Evolutionary conservation across 2,113 vertebrate species (phyloP), one percentile per base, ranked within the genome.

Genomic region (Corythornis cristatus): DNA sequence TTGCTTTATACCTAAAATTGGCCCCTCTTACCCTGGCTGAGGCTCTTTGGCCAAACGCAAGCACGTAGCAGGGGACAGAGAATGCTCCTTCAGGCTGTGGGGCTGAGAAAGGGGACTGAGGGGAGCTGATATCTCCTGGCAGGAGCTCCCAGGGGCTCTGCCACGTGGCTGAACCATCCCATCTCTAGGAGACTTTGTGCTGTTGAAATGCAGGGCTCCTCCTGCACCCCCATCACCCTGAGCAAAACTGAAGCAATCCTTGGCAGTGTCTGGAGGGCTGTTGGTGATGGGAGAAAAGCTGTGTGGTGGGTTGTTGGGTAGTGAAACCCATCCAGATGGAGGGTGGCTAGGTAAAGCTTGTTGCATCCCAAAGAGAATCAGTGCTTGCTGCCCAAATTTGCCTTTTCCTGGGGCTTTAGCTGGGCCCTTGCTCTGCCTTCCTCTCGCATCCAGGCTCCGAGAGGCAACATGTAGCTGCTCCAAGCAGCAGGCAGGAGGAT

Each of bases 251-350:
- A 9, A 29, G 35, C 31, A 56, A 12, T 19, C 23, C 14, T 15
- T 54, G 25, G 54, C 15, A 60, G 40, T 5, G 9, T 9, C 3
- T 33, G 29, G 20, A 17, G 46, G 37, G 57, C 50, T 58, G 23
- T 5, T 53, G 8, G 48, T 33, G 68, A 16, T 31, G 31, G 42
- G 37, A 31, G 43, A 31, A 60, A 40, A 25, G 8, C 70, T 37
- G 21, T 0, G 0, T 20, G 56, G 83, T 16, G 3, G 1, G 83
- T 16, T 3, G 1, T 16, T 16, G 40, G 0, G 0, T 15, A 18
- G 42, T 23, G 53, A 71, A 48, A 13, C 21, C 26, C 13, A 0
- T 6, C 4, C 21, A 42, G 29, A 20, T 51, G 66, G 42, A 25
- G 46, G 11, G 17, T 7, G 25, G 26, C n/a, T 22, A 43, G 5